phyloP scores from a whole-genome alignment of 2,888 invertebrate species.

The Temnothorax unifasciatus region DNA sequence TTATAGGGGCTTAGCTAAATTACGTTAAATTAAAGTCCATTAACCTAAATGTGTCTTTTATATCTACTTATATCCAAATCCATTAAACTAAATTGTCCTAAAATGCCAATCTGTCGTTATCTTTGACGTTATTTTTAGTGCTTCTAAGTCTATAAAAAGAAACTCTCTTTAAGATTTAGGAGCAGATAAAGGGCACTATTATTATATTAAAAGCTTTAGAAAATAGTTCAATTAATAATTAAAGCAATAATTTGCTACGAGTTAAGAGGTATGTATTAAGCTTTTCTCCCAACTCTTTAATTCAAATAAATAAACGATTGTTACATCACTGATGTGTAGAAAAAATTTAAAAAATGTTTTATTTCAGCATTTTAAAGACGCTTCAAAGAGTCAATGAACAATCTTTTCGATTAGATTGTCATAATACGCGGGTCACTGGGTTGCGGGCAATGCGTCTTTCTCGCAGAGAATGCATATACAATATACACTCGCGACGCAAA shows the following conservation, averaged over 20 bases:
- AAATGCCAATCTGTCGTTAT: background rate
- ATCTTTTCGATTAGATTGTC: background rate
- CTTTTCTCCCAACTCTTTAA: background rate
- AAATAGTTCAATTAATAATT: conserved; percentile 1
- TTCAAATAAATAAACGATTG: background rate
- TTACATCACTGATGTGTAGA: background rate
- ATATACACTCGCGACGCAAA: conserved; percentile 30
- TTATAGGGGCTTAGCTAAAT: conserved; percentile 29
- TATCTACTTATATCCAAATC: conserved; percentile 17
- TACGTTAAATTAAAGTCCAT: conserved; percentile 39
- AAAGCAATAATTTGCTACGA: background rate
- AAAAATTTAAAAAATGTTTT: background rate
- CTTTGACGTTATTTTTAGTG: background rate
- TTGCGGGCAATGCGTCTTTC: conserved; percentile 44
- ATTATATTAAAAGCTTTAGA: background rate
- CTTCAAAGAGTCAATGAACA: background rate
- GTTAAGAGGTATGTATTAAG: background rate
- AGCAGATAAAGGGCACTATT: background rate
- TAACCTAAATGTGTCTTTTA: conserved; percentile 35
- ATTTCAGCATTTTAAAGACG: background rate
- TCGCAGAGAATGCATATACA: conserved; percentile 1
- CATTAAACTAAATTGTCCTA: conserved; percentile 40
- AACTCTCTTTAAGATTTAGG: background rate
- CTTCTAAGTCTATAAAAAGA: background rate
- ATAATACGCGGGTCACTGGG: background rate